A percentile compares a stretch with the other conserved stretches of the same genome.
phyloP scores from a whole-genome alignment of 2,797 vertebrate species.

The Myripristis murdjan region DNA sequence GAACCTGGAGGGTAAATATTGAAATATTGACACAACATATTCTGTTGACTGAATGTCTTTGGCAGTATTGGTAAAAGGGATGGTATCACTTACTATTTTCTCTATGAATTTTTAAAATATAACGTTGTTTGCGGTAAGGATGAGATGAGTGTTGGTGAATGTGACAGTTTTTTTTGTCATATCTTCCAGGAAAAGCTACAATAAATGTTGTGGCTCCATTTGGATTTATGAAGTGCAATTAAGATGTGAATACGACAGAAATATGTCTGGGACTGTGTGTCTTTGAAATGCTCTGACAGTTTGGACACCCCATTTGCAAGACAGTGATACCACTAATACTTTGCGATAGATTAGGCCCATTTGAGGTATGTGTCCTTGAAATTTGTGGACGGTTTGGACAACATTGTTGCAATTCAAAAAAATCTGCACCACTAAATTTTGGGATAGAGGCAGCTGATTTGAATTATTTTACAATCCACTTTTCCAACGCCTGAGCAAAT shows the following conservation, averaged over 20 bases:
- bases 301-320: too few species aligned
- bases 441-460: neutral
- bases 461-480: conserved; percentile 4
- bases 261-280: conserved; percentile 5
- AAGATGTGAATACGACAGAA: conserved; percentile 22
- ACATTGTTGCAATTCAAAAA: conserved; percentile 10
- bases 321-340: too few species aligned
- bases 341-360: too few species aligned
- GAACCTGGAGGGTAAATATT: neutral
- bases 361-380: too few species aligned
- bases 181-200: conserved; percentile 34
- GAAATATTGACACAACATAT: conserved; percentile 21
- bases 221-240: conserved; percentile 53
- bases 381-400: too few species aligned
- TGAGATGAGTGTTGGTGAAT: conserved; percentile 30
- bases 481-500: conserved; percentile 18
- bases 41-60: conserved; percentile 1
- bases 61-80: conserved; percentile 13
- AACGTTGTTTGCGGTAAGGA: conserved; percentile 28
- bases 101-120: conserved; percentile 24
- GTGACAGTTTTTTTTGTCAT: conserved; percentile 22
- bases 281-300: conserved; percentile 1
- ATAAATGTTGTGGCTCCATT: conserved; percentile 14
- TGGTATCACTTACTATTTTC: conserved; percentile 22
- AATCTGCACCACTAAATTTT: neutral